Evolutionary conservation across 2,797 vertebrate genomes (phyloP).

Genomic region (Danio kyathit): DNA sequence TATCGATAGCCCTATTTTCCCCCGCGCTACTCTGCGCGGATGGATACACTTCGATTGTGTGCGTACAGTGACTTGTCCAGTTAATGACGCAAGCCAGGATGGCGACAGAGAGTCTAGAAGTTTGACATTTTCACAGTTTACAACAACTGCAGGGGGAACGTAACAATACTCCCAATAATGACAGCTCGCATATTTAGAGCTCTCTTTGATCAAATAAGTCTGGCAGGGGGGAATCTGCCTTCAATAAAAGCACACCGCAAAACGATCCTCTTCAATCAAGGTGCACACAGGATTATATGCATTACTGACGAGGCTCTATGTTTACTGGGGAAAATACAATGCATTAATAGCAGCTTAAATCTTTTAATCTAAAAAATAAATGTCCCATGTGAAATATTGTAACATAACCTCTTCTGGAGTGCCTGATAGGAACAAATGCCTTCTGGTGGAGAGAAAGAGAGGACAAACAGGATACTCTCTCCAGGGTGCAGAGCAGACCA

Average conservation of each 20-base stretch:
- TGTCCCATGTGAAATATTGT: conserved; percentile 7
- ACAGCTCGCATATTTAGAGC: conserved; percentile 48
- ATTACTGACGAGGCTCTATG: neutral
- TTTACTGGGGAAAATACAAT: neutral
- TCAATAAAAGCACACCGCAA: conserved; percentile 29
- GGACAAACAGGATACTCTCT: conserved; percentile 77
- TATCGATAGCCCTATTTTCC: conserved; percentile 61
- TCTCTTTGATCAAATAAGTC: conserved; percentile 31
- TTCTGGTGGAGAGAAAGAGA: conserved; percentile 29
- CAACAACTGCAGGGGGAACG: conserved; percentile 83
- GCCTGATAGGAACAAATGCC: neutral
- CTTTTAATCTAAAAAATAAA: neutral
- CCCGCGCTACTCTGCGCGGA: conserved; percentile 74
- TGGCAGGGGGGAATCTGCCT: conserved; percentile 19
- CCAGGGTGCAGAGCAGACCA: conserved; percentile 62
- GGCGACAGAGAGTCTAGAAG: conserved; percentile 87
- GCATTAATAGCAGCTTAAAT: neutral
- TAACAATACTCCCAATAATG: conserved; percentile 74
- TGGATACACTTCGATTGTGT: conserved; percentile 79
- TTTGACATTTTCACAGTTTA: conserved; percentile 90
- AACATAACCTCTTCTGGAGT: neutral
- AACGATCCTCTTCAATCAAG: conserved; percentile 39
- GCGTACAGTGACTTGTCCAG: conserved; percentile 80
- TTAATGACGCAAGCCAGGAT: conserved; percentile 86
- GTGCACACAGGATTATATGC: conserved; percentile 4